Conservation (phyloP, 2,888 invertebrate species). For the Drosophila parthenogenetica region DNA sequence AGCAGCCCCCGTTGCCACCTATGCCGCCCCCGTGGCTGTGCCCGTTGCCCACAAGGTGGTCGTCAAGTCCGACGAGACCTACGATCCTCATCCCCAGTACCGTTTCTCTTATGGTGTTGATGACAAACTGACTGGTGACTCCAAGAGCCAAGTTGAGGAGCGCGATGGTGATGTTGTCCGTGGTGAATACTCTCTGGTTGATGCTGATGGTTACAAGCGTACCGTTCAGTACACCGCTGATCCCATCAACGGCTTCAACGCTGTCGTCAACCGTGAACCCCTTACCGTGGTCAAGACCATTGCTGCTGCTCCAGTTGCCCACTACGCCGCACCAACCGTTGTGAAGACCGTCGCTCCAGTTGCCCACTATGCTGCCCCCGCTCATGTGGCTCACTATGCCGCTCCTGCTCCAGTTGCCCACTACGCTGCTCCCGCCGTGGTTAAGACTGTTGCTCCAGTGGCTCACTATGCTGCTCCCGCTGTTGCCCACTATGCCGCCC, state of each 20-base stretch:
- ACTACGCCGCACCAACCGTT: slow-evolving; percentile 51
- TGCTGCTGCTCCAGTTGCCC: slow-evolving; percentile 50
- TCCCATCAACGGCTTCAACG: slow-evolving; percentile 82
- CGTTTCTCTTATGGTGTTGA: slow-evolving; percentile 83
- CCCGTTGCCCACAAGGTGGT: slow-evolving; percentile 79
- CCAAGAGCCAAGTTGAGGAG: slow-evolving; percentile 82
- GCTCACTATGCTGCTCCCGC: slow-evolving; percentile 56
- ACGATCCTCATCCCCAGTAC: slow-evolving; percentile 82
- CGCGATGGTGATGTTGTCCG: slow-evolving; percentile 84
- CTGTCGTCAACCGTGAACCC: slow-evolving; percentile 81
- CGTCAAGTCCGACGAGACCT: slow-evolving; percentile 74
- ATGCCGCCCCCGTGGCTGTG: slow-evolving; percentile 71
- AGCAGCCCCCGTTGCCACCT: slow-evolving; percentile 60
- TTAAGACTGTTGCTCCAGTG: slow-evolving; percentile 37
- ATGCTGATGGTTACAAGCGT: slow-evolving; percentile 83
- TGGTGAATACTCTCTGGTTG: slow-evolving; percentile 83
- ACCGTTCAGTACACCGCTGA: slow-evolving; percentile 82
- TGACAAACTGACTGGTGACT: slow-evolving; percentile 82
- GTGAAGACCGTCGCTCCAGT: slow-evolving; percentile 41
- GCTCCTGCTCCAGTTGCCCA: slow-evolving; percentile 47
- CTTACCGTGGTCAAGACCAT: slow-evolving; percentile 60
- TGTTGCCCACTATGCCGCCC: slow-evolving; percentile 37
- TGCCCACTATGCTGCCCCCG: slow-evolving; percentile 51
- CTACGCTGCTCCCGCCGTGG: slow-evolving; percentile 42
- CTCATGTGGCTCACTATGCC: slow-evolving; percentile 48